Evolutionary conservation across 2,797 vertebrate genomes (phyloP).

Genomic region (Tachyglossus aculeatus): DNA sequence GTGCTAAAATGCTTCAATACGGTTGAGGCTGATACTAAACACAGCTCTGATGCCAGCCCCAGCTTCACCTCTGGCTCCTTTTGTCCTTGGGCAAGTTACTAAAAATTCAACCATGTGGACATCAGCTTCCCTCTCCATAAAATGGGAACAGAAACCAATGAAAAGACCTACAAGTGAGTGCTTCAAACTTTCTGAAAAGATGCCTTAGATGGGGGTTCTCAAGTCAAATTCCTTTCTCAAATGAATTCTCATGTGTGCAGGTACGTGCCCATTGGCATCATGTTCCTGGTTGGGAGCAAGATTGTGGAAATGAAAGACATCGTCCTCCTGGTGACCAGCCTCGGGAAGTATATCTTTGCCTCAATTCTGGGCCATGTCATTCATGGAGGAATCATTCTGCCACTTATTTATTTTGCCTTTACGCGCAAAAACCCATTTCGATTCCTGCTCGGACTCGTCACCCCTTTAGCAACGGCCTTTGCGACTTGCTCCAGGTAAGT

Average conservation of each 20-base stretch:
- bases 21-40: too few species aligned
- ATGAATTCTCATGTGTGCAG: slow-evolving; percentile 62
- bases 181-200: background rate
- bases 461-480: slow-evolving; percentile 93
- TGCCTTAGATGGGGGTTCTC: background rate
- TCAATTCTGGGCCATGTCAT: slow-evolving; percentile 95
- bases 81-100: background rate
- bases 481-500: slow-evolving; percentile 93
- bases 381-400: slow-evolving; percentile 91
- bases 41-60: background rate
- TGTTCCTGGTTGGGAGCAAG: slow-evolving; percentile 98
- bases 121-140: background rate
- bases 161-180: too few species aligned
- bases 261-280: slow-evolving; percentile 96
- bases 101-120: background rate
- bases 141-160: too few species aligned
- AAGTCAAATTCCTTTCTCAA: background rate
- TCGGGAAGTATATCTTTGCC: slow-evolving; percentile 97
- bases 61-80: background rate
- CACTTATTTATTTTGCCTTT: slow-evolving; percentile 92
- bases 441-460: slow-evolving; percentile 94
- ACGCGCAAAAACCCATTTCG: slow-evolving; percentile 92
- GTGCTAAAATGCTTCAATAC: too few species aligned
- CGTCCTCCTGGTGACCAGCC: slow-evolving; percentile 88
- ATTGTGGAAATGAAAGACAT: slow-evolving; percentile 98